phyloP scores from a whole-genome alignment of 2,888 invertebrate genomes.

The Cerceris rybyensis region DNA sequence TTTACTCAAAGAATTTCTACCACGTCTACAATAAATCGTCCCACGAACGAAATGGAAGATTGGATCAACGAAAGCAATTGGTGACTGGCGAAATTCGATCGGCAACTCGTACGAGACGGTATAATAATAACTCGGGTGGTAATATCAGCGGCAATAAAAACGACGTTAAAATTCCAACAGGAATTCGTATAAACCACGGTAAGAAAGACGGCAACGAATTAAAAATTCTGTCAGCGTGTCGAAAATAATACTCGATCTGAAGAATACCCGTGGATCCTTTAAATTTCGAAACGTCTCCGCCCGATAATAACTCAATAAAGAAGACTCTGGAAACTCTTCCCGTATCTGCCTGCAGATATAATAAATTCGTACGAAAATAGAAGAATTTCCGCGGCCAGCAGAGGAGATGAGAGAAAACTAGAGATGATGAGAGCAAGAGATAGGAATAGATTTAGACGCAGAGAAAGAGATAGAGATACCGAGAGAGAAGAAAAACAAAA shows the following conservation, averaged over 20 bases:
- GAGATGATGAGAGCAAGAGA: no score
- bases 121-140: background rate
- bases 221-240: background rate
- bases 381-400: background rate
- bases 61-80: background rate
- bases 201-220: background rate
- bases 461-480: no score
- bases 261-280: background rate
- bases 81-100: background rate
- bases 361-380: constrained; percentile 7
- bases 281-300: constrained; percentile 1
- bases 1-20: no score
- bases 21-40: background rate
- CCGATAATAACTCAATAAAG: constrained; percentile 1
- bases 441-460: no score
- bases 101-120: background rate
- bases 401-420: no score
- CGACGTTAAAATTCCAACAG: background rate
- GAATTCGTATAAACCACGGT: background rate
- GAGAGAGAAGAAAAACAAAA: constrained; percentile 14
- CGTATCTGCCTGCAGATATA: constrained; percentile 6
- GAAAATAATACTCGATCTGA: background rate
- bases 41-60: background rate
- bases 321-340: background rate
- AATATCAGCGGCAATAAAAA: background rate